These are phyloP conservation scores for Aspidiotus rigidus DNA, from an alignment of 2,888 invertebrate species.

Conservation along the genomic window DNA sequence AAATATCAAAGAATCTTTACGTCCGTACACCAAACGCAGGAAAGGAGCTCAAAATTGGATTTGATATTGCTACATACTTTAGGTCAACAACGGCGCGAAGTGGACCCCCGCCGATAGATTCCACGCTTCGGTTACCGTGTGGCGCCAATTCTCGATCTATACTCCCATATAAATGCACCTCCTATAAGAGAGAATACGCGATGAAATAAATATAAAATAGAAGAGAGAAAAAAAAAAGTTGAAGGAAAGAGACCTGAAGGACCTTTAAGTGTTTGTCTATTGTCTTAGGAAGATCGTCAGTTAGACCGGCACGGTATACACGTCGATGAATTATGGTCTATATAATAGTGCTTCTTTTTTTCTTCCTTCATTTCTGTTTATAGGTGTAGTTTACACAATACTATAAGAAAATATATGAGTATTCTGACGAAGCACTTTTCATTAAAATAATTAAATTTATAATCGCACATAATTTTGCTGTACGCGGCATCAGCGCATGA, in stretches of 20 bases:
- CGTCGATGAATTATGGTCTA: constrained; percentile 29
- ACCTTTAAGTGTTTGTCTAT: constrained; percentile 29
- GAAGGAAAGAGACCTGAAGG: constrained; percentile 22
- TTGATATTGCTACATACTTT: constrained; percentile 21
- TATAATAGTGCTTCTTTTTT: too few species aligned
- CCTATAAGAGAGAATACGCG: not conserved
- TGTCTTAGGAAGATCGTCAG: constrained; percentile 31
- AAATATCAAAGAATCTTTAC: not conserved
- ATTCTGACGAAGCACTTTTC: too few species aligned
- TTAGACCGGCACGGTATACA: constrained; percentile 16
- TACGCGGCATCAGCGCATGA: too few species aligned
- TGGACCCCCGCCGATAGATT: constrained; percentile 28
- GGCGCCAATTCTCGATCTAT: constrained; percentile 32
- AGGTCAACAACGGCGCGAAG: constrained; percentile 25
- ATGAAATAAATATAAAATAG: not conserved
- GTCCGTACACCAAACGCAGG: constrained; percentile 7
- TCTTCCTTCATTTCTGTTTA: too few species aligned
- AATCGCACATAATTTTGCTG: too few species aligned
- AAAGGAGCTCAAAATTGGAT: constrained; percentile 18
- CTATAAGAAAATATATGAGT: too few species aligned
- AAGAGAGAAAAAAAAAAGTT: constrained; percentile 21
- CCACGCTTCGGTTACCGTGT: constrained; percentile 23
- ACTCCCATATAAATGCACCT: not conserved
- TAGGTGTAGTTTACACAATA: too few species aligned
- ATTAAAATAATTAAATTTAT: too few species aligned